These are phyloP conservation scores for Leptodactylus fallax DNA, from an alignment of 2,797 vertebrate species.

Conservation along the genomic window DNA sequence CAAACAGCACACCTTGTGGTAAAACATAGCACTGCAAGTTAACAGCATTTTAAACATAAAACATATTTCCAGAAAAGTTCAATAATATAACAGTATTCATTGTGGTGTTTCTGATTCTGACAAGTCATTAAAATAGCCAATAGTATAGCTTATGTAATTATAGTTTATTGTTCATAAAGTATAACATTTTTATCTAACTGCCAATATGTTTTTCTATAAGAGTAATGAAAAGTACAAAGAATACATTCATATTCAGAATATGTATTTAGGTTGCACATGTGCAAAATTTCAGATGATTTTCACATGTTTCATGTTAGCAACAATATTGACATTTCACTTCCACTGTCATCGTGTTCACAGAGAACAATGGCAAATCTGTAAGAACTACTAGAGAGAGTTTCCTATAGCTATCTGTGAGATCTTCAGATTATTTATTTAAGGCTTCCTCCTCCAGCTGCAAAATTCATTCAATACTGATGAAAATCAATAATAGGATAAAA, in stretches of 20 bases:
- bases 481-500: not conserved
- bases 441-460: conserved; percentile 41
- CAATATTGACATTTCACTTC: conserved; percentile 46
- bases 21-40: not conserved
- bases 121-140: not conserved
- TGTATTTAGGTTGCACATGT: conserved; percentile 10
- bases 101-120: not conserved
- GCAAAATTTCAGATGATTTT: not conserved
- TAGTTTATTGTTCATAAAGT: not conserved
- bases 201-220: not conserved
- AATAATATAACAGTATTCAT: no score
- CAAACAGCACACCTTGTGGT: not conserved
- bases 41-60: no score
- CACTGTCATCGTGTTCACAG: conserved; percentile 45
- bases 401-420: conserved; percentile 26
- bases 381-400: conserved; percentile 25
- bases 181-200: not conserved
- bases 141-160: no score
- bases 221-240: not conserved
- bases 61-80: no score
- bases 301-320: conserved; percentile 15
- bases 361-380: conserved; percentile 40
- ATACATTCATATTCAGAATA: conserved; percentile 9
- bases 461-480: conserved; percentile 18
- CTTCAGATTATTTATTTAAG: conserved; percentile 53